Conservation (phyloP, 2,113 vertebrate species). For the Percina caprodes region DNA sequence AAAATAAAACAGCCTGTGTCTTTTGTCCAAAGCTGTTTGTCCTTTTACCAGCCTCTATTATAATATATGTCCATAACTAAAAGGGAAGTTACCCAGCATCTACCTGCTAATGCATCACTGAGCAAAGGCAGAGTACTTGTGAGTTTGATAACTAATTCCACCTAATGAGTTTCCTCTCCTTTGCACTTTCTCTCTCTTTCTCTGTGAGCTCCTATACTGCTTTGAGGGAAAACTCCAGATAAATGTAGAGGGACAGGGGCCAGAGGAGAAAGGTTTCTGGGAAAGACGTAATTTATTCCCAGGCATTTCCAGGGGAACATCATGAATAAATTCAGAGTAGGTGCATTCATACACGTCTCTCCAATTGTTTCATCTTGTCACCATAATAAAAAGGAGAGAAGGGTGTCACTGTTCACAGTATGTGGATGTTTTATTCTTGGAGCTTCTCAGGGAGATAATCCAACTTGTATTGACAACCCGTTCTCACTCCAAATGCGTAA, state of each 20-base stretch:
- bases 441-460: conserved; percentile 14
- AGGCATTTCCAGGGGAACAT: conserved; percentile 55
- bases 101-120: conserved; percentile 23
- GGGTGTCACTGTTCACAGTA: conserved; percentile 1
- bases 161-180: conserved; percentile 22
- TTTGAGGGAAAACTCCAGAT: conserved; percentile 52
- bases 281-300: conserved; percentile 72
- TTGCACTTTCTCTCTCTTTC: conserved; percentile 20
- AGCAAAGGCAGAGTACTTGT: conserved; percentile 26
- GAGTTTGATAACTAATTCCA: conserved; percentile 59
- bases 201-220: conserved; percentile 17
- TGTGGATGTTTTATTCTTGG: conserved; percentile 26
- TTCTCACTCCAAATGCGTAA: too few species aligned
- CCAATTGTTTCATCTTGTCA: conserved; percentile 55
- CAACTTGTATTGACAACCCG: neutral
- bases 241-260: conserved; percentile 45
- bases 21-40: neutral
- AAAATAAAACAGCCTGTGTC: neutral
- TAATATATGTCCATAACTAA: conserved; percentile 13
- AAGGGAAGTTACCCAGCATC: conserved; percentile 2
- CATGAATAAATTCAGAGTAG: conserved; percentile 75
- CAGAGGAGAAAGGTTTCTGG: conserved; percentile 42
- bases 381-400: conserved; percentile 16
- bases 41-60: neutral
- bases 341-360: conserved; percentile 45